Conservation (phyloP, 2,888 invertebrate species). For the Acronicta psi region DNA sequence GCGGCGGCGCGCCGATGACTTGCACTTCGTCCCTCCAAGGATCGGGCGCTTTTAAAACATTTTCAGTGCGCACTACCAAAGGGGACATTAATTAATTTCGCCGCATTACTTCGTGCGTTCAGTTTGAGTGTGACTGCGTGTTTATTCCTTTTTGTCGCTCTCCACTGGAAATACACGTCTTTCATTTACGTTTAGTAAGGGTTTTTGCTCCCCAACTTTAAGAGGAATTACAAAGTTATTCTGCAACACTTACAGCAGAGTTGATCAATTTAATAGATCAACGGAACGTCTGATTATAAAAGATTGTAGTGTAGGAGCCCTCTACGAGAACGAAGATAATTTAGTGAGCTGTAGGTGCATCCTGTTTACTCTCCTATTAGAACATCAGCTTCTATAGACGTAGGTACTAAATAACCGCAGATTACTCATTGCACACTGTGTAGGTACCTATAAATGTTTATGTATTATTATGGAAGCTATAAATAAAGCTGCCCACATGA, state of each 20-base stretch:
- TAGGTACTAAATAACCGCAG: constrained; percentile 26
- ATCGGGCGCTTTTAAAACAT: constrained; percentile 77
- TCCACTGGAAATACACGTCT: constrained; percentile 36
- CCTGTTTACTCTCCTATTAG: constrained; percentile 44
- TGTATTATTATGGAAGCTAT: constrained; percentile 37
- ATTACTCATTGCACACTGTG: constrained; percentile 46
- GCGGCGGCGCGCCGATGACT: constrained; percentile 76
- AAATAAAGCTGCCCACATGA: constrained; percentile 56
- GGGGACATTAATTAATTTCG: constrained; percentile 86
- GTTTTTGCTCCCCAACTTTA: constrained; percentile 43
- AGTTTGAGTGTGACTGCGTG: constrained; percentile 74
- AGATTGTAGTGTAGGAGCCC: constrained; percentile 42
- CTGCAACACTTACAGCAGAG: constrained; percentile 16
- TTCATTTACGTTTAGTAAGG: constrained; percentile 41
- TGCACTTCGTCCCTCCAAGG: constrained; percentile 74
- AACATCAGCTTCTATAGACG: constrained; percentile 18
- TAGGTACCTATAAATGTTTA: constrained; percentile 20
- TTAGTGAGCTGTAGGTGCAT: constrained; percentile 41
- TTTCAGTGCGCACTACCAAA: constrained; percentile 69
- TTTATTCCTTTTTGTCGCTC: constrained; percentile 65
- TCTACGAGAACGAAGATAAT: constrained; percentile 37
- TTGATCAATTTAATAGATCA: constrained; percentile 41
- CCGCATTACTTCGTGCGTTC: constrained; percentile 74
- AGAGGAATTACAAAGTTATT: constrained; percentile 34
- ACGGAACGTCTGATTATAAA: constrained; percentile 38